A percentile compares a stretch with the other conserved stretches of the same genome.
Evolutionary conservation across 2,888 invertebrate species (phyloP).

Genomic region (Ypsolopha sequella): DNA sequence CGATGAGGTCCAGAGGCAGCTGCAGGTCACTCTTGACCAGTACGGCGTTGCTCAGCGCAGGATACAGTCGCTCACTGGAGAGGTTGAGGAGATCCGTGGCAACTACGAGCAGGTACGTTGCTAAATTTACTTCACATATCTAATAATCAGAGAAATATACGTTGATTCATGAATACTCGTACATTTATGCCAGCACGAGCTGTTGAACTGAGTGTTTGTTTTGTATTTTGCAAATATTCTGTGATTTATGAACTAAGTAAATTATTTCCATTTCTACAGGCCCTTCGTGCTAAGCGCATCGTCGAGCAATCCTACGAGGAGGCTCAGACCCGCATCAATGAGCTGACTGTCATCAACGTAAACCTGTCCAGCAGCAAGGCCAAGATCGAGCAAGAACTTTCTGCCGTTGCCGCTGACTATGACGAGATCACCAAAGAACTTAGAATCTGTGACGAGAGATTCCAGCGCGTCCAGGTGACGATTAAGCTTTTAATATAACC

Average conservation of each 20-base stretch:
- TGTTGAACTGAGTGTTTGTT: too few species aligned
- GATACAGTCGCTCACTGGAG: constrained; percentile 91
- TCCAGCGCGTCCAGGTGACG: constrained; percentile 85
- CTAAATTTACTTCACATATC: not conserved
- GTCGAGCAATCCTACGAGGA: constrained; percentile 94
- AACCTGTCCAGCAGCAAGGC: constrained; percentile 94
- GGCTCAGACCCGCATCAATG: constrained; percentile 91
- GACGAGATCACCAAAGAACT: constrained; percentile 98
- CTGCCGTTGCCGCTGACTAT: constrained; percentile 93
- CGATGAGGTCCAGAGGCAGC: constrained; percentile 95
- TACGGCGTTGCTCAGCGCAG: constrained; percentile 91
- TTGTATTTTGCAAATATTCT: too few species aligned
- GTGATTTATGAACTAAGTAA: too few species aligned
- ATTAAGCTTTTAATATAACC: too few species aligned
- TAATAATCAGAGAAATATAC: too few species aligned
- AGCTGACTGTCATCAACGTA: constrained; percentile 94
- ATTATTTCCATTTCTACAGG: constrained; percentile 54
- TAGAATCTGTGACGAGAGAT: constrained; percentile 93
- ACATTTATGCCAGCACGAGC: too few species aligned
- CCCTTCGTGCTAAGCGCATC: constrained; percentile 91
- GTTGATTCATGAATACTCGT: too few species aligned
- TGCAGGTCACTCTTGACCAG: constrained; percentile 95
- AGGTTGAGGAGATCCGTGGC: constrained; percentile 95
- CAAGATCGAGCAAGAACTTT: constrained; percentile 95
- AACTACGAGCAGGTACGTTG: constrained; percentile 78